phyloP scores from a whole-genome alignment of 2,113 vertebrate genomes.

The Petrocephalus zakoni region DNA sequence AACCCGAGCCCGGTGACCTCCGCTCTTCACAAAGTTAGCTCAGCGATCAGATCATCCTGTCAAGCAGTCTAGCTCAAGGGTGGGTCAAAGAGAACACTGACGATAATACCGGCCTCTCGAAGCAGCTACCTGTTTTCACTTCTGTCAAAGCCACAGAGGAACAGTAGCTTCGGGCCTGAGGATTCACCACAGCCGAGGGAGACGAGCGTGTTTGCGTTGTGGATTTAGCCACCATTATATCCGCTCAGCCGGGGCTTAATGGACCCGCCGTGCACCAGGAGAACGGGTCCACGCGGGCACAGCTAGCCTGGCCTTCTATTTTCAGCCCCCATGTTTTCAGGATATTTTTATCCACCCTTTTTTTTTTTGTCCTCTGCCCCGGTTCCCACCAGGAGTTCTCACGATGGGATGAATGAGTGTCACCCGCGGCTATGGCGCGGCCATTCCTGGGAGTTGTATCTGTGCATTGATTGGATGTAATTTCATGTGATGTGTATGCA shows the following conservation, averaged over 20 bases:
- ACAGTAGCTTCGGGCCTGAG: not conserved
- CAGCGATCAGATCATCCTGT: not conserved
- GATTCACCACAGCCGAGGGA: not conserved
- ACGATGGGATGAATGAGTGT: conserved; percentile 39
- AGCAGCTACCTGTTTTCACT: not conserved
- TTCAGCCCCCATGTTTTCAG: conserved; percentile 31
- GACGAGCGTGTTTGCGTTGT: not conserved
- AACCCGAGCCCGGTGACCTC: not conserved
- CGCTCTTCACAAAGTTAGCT: not conserved
- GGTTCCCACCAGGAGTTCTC: not conserved
- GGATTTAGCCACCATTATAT: not conserved
- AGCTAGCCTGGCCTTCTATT: conserved; percentile 38
- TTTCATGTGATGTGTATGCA: conserved; percentile 48
- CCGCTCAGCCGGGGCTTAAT: not conserved
- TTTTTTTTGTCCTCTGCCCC: not conserved
- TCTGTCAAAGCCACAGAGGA: not conserved
- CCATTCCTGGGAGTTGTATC: conserved; percentile 41
- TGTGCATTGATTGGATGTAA: conserved; percentile 50
- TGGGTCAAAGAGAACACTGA: not conserved
- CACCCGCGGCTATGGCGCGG: conserved; percentile 18
- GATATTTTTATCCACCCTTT: conserved; percentile 40
- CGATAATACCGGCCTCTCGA: not conserved
- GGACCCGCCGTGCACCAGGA: not conserved
- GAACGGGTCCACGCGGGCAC: not conserved
- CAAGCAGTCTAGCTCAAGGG: not conserved